Percentiles rank a stretch among this genome's conserved stretches.
These are phyloP conservation scores for Catostomus latipinnis DNA, from an alignment of 2,797 vertebrate species.

Conservation along the genomic window DNA sequence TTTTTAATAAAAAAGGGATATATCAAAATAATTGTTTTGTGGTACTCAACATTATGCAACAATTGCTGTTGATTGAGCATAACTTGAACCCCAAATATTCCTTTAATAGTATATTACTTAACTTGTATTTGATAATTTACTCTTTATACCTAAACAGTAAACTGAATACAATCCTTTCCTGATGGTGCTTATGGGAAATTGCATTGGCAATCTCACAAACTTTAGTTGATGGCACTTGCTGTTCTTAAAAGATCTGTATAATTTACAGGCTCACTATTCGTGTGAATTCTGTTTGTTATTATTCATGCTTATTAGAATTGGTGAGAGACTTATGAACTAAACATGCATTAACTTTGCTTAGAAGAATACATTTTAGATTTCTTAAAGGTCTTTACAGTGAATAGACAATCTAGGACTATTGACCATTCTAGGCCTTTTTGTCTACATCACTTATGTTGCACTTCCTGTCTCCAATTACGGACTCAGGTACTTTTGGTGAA, in stretches of 20 bases:
- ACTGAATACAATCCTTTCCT: constrained; percentile 11
- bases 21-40: too few relatives aligned
- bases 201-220: constrained; percentile 28
- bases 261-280: constrained; percentile 16
- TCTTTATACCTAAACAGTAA: constrained; percentile 26
- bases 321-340: constrained; percentile 7
- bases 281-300: not conserved
- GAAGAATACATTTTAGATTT: not conserved
- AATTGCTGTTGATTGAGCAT: too few relatives aligned
- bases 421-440: not conserved
- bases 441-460: constrained; percentile 27
- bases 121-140: constrained; percentile 13
- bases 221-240: constrained; percentile 21
- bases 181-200: not conserved
- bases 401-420: constrained; percentile 1
- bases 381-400: constrained; percentile 34
- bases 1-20: too few relatives aligned
- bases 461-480: constrained; percentile 46
- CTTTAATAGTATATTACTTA: not conserved
- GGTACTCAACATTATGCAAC: too few relatives aligned
- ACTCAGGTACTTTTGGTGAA: constrained; percentile 31
- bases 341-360: constrained; percentile 6
- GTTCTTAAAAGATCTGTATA: constrained; percentile 31
- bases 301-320: not conserved
- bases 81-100: too few relatives aligned